These are phyloP conservation scores for Scaptodrosophila latifasciaeformis DNA, from an alignment of 2,888 invertebrate species.

Conservation along the genomic window DNA sequence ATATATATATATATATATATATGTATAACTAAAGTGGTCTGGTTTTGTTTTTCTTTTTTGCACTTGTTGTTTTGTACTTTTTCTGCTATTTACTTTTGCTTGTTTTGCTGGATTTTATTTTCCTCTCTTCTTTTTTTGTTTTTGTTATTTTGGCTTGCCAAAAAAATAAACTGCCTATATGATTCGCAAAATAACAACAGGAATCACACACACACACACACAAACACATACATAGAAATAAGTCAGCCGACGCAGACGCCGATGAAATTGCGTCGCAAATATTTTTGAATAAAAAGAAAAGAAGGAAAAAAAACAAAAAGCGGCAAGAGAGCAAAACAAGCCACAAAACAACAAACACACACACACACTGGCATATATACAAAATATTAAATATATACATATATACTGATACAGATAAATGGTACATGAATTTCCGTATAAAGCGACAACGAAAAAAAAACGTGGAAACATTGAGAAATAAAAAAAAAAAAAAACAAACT, in stretches of 20 bases:
- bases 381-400: background rate
- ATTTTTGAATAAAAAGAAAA: slow-evolving; percentile 20
- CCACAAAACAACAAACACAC: background rate
- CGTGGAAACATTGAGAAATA: background rate
- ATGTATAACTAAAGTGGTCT: too few relatives aligned
- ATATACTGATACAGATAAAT: too few relatives aligned
- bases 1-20: background rate
- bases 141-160: slow-evolving; percentile 20
- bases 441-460: background rate
- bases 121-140: slow-evolving; percentile 2
- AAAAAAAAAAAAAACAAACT: background rate
- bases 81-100: too few relatives aligned
- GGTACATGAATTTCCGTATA: too few relatives aligned
- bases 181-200: too few relatives aligned
- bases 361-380: background rate
- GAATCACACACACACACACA: slow-evolving; percentile 1
- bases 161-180: slow-evolving; percentile 14
- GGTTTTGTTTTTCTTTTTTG: too few relatives aligned
- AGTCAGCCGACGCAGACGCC: slow-evolving; percentile 9
- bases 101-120: background rate
- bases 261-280: slow-evolving; percentile 59
- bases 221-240: background rate
- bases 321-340: too few relatives aligned
- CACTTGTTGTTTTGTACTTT: too few relatives aligned
- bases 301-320: slow-evolving; percentile 1